phyloP scores from a whole-genome alignment of 2,113 vertebrate genomes.

The Tragulus kanchil region DNA sequence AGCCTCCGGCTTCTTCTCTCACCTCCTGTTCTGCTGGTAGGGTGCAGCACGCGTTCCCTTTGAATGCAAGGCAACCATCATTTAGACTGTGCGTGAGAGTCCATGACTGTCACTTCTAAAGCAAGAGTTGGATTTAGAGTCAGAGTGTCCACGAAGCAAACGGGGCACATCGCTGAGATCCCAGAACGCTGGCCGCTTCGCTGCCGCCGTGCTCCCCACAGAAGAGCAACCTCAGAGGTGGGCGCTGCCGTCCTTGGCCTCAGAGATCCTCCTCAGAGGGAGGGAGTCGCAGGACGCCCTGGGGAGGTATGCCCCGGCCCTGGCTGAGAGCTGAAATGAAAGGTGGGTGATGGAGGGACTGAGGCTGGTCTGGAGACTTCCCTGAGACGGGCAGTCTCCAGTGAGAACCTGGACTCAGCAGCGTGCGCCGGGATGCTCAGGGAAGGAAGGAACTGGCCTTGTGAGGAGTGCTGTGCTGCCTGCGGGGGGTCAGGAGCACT shows the following conservation, averaged over 20 bases:
- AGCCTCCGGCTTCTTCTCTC: background rate
- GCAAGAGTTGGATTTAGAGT: background rate
- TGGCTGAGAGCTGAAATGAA: background rate
- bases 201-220: background rate
- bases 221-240: background rate
- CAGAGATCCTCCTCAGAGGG: background rate
- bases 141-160: background rate
- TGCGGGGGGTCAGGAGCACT: conserved; percentile 82
- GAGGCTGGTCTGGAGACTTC: background rate
- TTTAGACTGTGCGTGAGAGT: background rate
- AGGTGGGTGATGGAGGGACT: background rate
- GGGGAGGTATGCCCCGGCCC: background rate
- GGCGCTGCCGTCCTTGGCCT: background rate
- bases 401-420: conserved; percentile 44
- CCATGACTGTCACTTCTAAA: background rate
- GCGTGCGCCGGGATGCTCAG: background rate
- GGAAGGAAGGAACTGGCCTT: conserved; percentile 78
- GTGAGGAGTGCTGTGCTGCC: conserved; percentile 85
- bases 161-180: background rate
- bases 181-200: background rate
- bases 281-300: background rate
- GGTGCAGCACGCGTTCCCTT: background rate
- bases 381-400: background rate
- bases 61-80: background rate
- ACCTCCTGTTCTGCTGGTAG: background rate